Evolutionary conservation across 2,888 invertebrate species (phyloP), one percentile per base, ranked within the genome.

Genomic region (Pristionchus arcanus): DNA sequence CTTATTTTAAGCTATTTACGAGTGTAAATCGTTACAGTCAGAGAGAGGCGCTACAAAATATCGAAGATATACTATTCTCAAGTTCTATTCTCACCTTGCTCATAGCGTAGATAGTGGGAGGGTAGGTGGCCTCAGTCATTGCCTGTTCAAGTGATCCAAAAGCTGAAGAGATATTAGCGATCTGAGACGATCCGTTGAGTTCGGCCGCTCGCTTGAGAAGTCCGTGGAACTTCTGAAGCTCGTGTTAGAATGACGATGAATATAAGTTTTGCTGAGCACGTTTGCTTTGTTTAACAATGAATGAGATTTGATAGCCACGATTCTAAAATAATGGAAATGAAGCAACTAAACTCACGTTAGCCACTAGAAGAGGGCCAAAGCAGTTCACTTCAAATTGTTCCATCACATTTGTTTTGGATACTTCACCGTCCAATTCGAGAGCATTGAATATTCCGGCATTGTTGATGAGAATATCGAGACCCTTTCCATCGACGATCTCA

Each of bases 381-480:
- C n/a, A 25, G 55, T 87, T 87, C 34, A 74, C 68, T 68, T 87
- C 71, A 16, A 87, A 71, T 49, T 68, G 71, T 28, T 87, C 68
- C 74, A 87, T 87, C 19, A 87, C 21, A 4, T 19, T 25, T 71
- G 25, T 9, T n/a, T 53, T 87, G 42, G 13, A 9, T 28, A 74
- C 49, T 11, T 74, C 34, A 11, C 25, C 87, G 25, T 85, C 34
- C 25, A 85, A 37, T 0, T 5, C 55, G 13, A 34, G 34, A 13
- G 21, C 2, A 63, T 25, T 31, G 59, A 85, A 34, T 31, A 85
- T 85, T 19, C 84, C 84, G 2, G 84, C 84, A 16, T 85, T 85
- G 59, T 85, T 85, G 59, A 85, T 59, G 34, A 85, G 59, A 15
- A 85, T 19, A 21, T 85, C 84, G 25, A 85, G 59, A 21, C 84